Percentiles rank a stretch among this genome's conserved stretches.
phyloP scores from a whole-genome alignment of 2,113 vertebrate species.

The Trematocara stigmaticum region DNA sequence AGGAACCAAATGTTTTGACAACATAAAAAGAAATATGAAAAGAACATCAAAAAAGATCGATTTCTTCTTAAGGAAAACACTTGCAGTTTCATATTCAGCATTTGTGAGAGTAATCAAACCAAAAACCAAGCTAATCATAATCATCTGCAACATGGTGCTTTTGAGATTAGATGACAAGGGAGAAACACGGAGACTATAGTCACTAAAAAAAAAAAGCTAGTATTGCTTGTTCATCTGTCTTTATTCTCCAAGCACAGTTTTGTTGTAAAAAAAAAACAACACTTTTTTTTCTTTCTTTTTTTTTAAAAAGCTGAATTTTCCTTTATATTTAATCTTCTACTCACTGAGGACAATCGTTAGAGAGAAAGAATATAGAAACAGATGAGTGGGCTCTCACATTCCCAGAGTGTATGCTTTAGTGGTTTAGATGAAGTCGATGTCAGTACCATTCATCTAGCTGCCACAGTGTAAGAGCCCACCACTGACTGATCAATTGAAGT shows the following conservation, averaged over 20 bases:
- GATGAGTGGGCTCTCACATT: conserved; percentile 38
- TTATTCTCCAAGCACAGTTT: neutral
- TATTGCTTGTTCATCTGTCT: neutral
- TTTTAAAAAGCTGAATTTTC: neutral
- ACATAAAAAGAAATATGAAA: neutral
- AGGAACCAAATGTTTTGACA: neutral
- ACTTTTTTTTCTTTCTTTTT: no score
- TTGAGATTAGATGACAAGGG: neutral
- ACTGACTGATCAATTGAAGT: conserved; percentile 68
- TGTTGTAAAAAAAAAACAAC: no score
- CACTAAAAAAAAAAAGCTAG: conserved; percentile 5
- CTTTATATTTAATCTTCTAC: conserved; percentile 25
- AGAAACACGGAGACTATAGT: neutral
- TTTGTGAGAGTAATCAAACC: neutral
- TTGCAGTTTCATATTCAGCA: neutral
- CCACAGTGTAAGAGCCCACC: conserved; percentile 42
- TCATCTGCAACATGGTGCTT: neutral
- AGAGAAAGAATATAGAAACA: conserved; percentile 21
- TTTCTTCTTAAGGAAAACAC: neutral
- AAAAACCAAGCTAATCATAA: neutral
- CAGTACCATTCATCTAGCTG: conserved; percentile 66
- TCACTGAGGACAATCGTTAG: neutral
- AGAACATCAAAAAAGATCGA: neutral
- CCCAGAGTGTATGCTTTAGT: conserved; percentile 42
- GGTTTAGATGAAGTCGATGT: conserved; percentile 58